phyloP scores from a whole-genome alignment of 2,797 vertebrate genomes.

The Microhierax caerulescens region DNA sequence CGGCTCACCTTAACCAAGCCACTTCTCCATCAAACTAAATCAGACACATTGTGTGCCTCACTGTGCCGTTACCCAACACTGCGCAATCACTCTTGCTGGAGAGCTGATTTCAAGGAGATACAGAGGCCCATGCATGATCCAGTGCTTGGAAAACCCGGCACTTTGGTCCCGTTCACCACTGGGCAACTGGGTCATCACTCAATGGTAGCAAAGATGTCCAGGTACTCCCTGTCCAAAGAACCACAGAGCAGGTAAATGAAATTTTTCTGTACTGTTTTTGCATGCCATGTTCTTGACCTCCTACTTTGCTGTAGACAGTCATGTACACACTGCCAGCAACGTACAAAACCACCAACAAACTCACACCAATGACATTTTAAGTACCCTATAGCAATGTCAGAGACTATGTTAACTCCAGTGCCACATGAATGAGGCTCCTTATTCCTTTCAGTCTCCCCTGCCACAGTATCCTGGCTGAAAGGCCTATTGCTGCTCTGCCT shows the following conservation, averaged over 20 bases:
- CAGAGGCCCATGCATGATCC: rapidly evolving
- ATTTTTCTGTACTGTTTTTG: background rate
- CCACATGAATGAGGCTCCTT: background rate
- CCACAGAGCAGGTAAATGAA: background rate
- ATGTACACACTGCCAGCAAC: background rate
- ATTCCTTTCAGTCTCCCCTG: background rate
- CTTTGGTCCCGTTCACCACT: background rate
- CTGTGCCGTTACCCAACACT: background rate
- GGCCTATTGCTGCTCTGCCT: background rate
- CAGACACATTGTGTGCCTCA: background rate
- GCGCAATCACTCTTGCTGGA: background rate
- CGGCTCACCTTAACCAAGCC: background rate
- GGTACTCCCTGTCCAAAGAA: background rate
- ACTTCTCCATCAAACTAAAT: background rate
- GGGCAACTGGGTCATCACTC: background rate
- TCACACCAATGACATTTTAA: background rate
- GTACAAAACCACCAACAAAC: background rate
- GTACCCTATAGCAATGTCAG: background rate
- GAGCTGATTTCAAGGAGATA: background rate
- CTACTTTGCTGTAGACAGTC: background rate
- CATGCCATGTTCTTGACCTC: background rate
- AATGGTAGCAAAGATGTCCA: background rate
- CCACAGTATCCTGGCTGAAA: background rate
- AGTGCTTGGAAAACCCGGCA: background rate
- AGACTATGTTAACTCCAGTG: background rate